Percentiles rank a stretch among this genome's conserved stretches.
These are phyloP conservation scores for Anas bernieri DNA, from an alignment of 2,797 vertebrate species.

Conservation along the genomic window DNA sequence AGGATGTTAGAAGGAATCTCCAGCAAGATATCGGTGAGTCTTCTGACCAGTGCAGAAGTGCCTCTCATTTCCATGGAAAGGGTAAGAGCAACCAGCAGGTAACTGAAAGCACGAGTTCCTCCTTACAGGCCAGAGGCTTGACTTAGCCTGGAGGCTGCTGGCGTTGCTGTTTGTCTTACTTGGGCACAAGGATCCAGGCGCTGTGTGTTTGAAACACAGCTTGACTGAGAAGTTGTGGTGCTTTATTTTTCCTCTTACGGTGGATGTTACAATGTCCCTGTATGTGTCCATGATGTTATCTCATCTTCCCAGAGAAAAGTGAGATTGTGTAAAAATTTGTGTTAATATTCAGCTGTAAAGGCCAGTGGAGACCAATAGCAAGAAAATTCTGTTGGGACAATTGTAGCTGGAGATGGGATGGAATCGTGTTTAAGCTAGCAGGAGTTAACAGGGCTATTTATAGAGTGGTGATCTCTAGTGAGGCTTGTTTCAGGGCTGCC, in stretches of 20 bases:
- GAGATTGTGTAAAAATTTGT: not conserved
- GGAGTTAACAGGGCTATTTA: not conserved
- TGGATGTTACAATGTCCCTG: not conserved
- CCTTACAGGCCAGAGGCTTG: not conserved
- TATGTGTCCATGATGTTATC: rapidly evolving
- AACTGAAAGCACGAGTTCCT: not conserved
- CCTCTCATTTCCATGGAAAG: not conserved
- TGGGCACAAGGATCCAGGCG: not conserved
- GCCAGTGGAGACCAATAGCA: not conserved
- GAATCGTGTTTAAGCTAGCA: not conserved
- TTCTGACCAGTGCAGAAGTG: not conserved
- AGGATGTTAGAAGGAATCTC: slow-evolving; percentile 88
- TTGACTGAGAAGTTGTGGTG: not conserved
- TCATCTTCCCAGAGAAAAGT: not conserved
- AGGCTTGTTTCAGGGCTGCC: not conserved
- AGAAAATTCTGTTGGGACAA: not conserved
- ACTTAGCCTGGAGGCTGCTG: too few species aligned
- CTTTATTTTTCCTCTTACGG: too few species aligned
- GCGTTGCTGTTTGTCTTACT: not conserved
- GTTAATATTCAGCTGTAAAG: not conserved
- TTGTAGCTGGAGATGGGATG: not conserved
- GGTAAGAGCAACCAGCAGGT: not conserved
- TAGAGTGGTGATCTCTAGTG: not conserved
- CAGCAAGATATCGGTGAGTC: slow-evolving; percentile 87
- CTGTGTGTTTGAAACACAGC: not conserved